phyloP scores from a whole-genome alignment of 2,113 vertebrate species.

The Plecotus auritus region DNA sequence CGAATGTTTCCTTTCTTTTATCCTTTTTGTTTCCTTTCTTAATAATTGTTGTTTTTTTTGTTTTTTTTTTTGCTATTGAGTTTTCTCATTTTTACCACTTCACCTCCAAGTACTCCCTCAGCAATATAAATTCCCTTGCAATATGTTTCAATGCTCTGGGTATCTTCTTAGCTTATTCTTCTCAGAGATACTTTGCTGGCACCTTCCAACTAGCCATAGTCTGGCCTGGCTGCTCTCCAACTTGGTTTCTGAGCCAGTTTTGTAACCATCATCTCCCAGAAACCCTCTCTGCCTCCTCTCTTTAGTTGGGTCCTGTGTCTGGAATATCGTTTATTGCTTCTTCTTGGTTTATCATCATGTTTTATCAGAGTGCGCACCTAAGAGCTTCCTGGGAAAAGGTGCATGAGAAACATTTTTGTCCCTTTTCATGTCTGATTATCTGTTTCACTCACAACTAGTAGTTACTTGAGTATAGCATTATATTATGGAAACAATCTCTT shows the following conservation, averaged over 20 bases:
- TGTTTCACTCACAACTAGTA: background rate
- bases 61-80: background rate
- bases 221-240: background rate
- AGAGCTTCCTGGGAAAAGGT: background rate
- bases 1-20: background rate
- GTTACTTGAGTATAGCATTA: background rate
- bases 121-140: background rate
- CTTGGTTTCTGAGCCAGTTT: background rate
- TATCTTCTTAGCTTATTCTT: background rate
- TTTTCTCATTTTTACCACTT: background rate
- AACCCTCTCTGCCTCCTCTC: background rate
- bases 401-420: background rate
- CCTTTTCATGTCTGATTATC: background rate
- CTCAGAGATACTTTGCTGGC: background rate
- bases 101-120: background rate
- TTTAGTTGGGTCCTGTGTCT: background rate
- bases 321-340: background rate
- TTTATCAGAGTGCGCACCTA: background rate
- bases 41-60: background rate
- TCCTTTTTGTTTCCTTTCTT: background rate
- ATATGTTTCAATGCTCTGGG: background rate
- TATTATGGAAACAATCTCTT: background rate
- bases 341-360: background rate
- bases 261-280: rapidly evolving
- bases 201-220: background rate